Conservation (phyloP, 37 sponge, comb jelly and placozoan genomes). For the Spongilla lacustris region DNA sequence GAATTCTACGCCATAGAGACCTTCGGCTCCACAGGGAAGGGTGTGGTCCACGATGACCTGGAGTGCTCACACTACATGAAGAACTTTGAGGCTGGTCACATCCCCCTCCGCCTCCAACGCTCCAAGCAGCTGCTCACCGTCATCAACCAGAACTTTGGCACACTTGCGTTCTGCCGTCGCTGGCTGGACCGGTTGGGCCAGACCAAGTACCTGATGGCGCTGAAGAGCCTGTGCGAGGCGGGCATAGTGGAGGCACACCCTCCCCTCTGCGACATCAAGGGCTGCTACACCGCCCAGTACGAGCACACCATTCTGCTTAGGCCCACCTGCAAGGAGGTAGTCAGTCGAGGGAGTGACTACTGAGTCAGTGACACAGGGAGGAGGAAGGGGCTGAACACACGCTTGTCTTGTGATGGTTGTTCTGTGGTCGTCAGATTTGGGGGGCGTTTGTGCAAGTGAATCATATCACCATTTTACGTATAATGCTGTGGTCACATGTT, state of each 20-base stretch:
- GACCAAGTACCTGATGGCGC: slow-evolving; percentile 93
- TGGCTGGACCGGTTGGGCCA: slow-evolving; percentile 96
- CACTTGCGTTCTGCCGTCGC: slow-evolving; percentile 94
- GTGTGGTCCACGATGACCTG: slow-evolving; percentile 97
- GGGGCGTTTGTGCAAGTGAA: no score
- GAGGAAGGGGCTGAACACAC: background rate
- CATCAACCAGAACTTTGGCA: slow-evolving; percentile 96
- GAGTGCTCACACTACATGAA: slow-evolving; percentile 99
- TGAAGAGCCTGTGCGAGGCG: slow-evolving; percentile 90
- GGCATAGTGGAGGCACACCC: slow-evolving; percentile 96
- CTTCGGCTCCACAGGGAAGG: slow-evolving; percentile 95
- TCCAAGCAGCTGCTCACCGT: slow-evolving; percentile 85
- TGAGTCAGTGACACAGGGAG: slow-evolving; percentile 1
- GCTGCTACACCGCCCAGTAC: slow-evolving; percentile 97
- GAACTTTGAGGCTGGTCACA: slow-evolving; percentile 92
- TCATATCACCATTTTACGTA: no score
- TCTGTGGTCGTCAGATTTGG: no score
- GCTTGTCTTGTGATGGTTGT: no score
- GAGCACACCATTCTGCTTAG: slow-evolving; percentile 96
- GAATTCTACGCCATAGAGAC: slow-evolving; percentile 99
- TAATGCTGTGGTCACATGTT: no score
- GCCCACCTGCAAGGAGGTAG: slow-evolving; percentile 97
- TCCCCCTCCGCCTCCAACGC: slow-evolving; percentile 84
- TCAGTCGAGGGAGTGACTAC: slow-evolving; percentile 94
- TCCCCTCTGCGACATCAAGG: slow-evolving; percentile 93